A percentile compares a stretch with the other conserved stretches of the same genome.
phyloP scores from a whole-genome alignment of 1,140 invertebrate species.

The Eciton burchellii region DNA sequence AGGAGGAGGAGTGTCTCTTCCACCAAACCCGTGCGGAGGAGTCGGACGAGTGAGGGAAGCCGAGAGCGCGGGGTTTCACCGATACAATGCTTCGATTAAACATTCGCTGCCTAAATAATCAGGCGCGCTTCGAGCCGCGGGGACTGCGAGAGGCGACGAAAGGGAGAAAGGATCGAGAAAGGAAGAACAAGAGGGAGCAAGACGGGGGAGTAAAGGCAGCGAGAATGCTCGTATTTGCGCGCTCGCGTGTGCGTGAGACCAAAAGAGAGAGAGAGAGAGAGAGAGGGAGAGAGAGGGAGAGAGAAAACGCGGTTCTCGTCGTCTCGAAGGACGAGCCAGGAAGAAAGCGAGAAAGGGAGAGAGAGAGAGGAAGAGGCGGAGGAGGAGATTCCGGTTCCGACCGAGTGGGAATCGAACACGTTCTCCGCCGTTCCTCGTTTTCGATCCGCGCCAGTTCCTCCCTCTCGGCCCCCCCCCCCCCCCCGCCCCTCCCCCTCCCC shows the following conservation, averaged over 20 bases:
- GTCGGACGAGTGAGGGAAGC: conserved; percentile 43
- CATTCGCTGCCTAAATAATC: conserved; percentile 86
- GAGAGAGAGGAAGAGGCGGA: conserved; percentile 47
- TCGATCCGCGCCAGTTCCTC: conserved; percentile 72
- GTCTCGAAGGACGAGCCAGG: conserved; percentile 10
- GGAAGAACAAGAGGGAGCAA: conserved; percentile 27
- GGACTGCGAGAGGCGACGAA: conserved; percentile 61
- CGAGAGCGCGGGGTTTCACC: conserved; percentile 73
- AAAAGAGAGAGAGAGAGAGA: conserved; percentile 38
- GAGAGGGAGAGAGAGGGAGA: conserved; percentile 21
- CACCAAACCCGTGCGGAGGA: conserved; percentile 71
- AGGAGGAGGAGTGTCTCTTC: conserved; percentile 69
- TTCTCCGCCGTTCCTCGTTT: conserved; percentile 74
- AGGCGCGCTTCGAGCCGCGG: conserved; percentile 75
- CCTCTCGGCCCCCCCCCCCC: conserved; percentile 10
- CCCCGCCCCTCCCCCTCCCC: not conserved
- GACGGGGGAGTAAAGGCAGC: not conserved
- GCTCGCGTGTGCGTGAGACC: not conserved
- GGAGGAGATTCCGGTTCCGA: conserved; percentile 77
- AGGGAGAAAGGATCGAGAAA: conserved; percentile 33
- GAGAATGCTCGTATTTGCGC: conserved; percentile 6
- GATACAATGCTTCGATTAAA: conserved; percentile 86
- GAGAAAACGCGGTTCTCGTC: conserved; percentile 15
- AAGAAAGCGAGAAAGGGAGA: conserved; percentile 32
- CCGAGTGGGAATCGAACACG: conserved; percentile 77